These are phyloP conservation scores for Canis aureus DNA, from an alignment of 2,113 vertebrate genomes.

Conservation along the genomic window DNA sequence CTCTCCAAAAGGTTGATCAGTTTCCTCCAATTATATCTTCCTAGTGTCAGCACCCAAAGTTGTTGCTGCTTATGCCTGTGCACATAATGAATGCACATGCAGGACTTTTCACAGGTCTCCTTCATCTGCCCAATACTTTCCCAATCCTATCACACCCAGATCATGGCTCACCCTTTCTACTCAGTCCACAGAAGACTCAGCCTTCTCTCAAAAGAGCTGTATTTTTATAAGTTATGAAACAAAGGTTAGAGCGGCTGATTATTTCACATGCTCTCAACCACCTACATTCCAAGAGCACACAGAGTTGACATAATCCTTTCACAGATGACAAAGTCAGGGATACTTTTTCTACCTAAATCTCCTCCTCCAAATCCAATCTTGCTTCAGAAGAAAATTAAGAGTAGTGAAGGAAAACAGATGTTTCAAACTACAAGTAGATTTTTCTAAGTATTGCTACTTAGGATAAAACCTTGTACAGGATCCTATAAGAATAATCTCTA, in stretches of 20 bases:
- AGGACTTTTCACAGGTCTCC: neutral
- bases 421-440: neutral
- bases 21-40: neutral
- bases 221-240: neutral
- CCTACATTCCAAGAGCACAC: neutral
- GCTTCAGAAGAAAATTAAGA: slow-evolving; percentile 26
- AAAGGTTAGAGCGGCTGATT: neutral
- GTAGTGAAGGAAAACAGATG: neutral
- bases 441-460: neutral
- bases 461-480: neutral
- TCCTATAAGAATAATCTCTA: neutral
- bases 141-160: neutral
- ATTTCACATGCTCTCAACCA: neutral
- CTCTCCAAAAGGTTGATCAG: neutral
- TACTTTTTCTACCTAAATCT: neutral
- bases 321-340: neutral
- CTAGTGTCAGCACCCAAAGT: neutral
- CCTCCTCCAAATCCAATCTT: neutral
- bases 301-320: neutral
- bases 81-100: neutral
- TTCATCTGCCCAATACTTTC: neutral
- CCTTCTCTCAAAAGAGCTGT: neutral
- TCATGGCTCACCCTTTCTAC: neutral
- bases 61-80: neutral
- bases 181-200: neutral